Evolutionary conservation across 2,113 vertebrate species (phyloP).

Genomic region (Epinephelus lanceolatus): DNA sequence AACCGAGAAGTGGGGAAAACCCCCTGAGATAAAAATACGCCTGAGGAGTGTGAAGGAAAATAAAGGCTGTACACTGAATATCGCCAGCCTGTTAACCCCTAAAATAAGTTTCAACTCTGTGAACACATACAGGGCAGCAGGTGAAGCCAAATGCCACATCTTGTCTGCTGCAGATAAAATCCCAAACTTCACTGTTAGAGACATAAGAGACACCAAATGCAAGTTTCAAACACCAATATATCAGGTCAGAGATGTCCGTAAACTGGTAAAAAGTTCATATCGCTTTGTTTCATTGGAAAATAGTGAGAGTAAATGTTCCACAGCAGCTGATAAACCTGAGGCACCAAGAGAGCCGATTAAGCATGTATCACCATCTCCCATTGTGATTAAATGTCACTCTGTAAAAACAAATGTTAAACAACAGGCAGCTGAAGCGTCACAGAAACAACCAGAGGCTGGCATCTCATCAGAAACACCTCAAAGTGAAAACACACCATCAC

Average conservation of each 20-base stretch:
- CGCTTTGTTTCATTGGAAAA: constrained; percentile 88
- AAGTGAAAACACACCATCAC: constrained; percentile 79
- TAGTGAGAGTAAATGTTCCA: constrained; percentile 79
- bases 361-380: constrained; percentile 84
- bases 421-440: constrained; percentile 38
- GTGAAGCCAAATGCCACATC: constrained; percentile 76
- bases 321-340: constrained; percentile 77
- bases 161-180: constrained; percentile 85
- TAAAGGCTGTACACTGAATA: constrained; percentile 88
- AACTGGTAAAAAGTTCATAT: constrained; percentile 94
- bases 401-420: constrained; percentile 84
- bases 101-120: constrained; percentile 82
- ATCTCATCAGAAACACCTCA: constrained; percentile 75
- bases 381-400: constrained; percentile 94
- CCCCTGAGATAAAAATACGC: constrained; percentile 93
- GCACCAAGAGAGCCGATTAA: constrained; percentile 81
- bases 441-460: constrained; percentile 40
- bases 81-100: constrained; percentile 93
- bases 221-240: constrained; percentile 91
- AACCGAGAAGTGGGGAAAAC: constrained; percentile 70
- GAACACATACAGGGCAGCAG: constrained; percentile 75
- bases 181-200: constrained; percentile 93
- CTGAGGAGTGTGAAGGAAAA: constrained; percentile 90
- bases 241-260: constrained; percentile 95
- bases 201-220: constrained; percentile 90